phyloP scores from a whole-genome alignment of 2,113 vertebrate genomes.

The Dipodomys ordii region DNA sequence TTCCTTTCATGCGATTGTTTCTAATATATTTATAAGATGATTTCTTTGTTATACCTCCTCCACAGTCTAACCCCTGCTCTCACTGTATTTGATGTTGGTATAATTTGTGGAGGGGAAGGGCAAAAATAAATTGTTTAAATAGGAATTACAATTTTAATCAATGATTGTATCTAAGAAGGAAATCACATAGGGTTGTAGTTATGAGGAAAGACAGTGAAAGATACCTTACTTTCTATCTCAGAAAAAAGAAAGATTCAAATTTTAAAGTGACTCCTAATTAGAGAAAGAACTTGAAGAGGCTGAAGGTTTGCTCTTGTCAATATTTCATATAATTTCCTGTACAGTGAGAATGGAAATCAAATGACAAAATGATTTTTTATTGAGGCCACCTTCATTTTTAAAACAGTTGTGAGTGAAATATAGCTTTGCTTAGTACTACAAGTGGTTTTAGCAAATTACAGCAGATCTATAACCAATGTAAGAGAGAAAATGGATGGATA shows the following conservation, averaged over 20 bases:
- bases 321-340: not conserved
- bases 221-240: not conserved
- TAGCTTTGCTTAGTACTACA: not conserved
- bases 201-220: not conserved
- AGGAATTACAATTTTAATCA: not conserved
- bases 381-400: not conserved
- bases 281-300: not conserved
- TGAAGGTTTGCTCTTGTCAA: not conserved
- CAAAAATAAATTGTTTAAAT: too few relatives aligned
- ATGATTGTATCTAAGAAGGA: not conserved
- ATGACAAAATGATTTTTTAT: not conserved
- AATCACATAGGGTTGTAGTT: not conserved
- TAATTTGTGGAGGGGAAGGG: too few relatives aligned
- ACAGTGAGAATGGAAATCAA: not conserved
- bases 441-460: slow-evolving; percentile 47
- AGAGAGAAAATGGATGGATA: not conserved
- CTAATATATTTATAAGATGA: too few relatives aligned
- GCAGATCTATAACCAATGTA: not conserved
- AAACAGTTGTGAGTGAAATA: not conserved
- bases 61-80: too few relatives aligned
- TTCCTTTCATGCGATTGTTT: too few relatives aligned
- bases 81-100: too few relatives aligned
- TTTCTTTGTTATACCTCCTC: too few relatives aligned
- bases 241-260: slow-evolving; percentile 10
- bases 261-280: not conserved